Base-by-base conservation (phyloP, 2,888 invertebrate species). In the Thera britannica region DNA sequence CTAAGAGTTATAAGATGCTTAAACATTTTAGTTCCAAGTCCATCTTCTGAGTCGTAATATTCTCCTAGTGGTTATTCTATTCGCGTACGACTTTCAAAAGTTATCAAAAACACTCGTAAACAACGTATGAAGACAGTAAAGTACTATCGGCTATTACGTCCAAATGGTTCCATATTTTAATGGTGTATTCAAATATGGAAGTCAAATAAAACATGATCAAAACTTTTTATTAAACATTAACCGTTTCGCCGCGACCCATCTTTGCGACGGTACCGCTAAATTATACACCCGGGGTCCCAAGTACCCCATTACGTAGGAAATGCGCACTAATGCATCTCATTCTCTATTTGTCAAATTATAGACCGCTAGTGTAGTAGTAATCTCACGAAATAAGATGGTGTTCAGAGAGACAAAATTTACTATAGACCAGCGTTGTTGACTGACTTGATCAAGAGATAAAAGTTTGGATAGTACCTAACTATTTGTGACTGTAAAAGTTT, bases 261-360 rank as follows among this genome's bases (percentile, higher is more conserved):
- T 89, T 88, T 76, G 89, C 89, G 83, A 88, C 85, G 78, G 81
- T 77, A 80, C 85, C 84, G 86, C 85, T 85, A 93, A 91, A 93
- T 93, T 93, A 93, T 85, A 93, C 85, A 86, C 82, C 78, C 76
- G 78, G 73, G 82, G 78, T 74, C 85, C 81, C 81, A 80, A 83
- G 90, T 88, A 85, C 85, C 85, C 86, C 83, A 92, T 92, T 92
- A 92, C 85, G 83, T 77, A 84, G 86, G 86, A 90, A 93, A 91
- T 86, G 89, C 88, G 83, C 84, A 85, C 90, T 93, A 93, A 93
- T 93, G 93, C 91, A 92, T 90, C 92, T 90, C 85, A 92, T 92
- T 93, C 90, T 91, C 90, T 91, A 92, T 90, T 92, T 92, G 89
- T 92, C 89, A 93, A 93, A 93, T 93, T 93, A 93, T 88, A 93